Conservation (phyloP, 2,888 invertebrate genomes). For the Dynastes hyllus region DNA sequence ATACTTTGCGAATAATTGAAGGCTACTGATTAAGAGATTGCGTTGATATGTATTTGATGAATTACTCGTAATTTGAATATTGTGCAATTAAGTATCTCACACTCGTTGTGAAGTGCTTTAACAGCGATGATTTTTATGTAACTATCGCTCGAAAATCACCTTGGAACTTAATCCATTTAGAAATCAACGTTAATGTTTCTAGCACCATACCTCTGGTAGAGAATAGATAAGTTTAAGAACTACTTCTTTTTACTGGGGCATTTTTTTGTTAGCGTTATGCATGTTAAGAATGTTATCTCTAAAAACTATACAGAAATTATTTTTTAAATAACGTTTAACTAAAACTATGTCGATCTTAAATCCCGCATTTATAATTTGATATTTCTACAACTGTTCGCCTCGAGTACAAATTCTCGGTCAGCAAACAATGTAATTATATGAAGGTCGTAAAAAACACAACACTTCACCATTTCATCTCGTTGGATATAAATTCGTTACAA, state of each 20-base stretch:
- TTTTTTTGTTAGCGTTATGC: background rate
- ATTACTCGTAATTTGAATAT: slow-evolving; percentile 1
- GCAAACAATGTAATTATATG: slow-evolving; percentile 19
- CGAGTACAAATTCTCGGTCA: slow-evolving; percentile 3
- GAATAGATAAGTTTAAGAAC: too few relatives aligned
- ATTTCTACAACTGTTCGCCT: slow-evolving; percentile 14
- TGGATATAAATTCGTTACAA: slow-evolving; percentile 16
- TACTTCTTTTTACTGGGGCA: too few relatives aligned
- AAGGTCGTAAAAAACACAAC: slow-evolving; percentile 33
- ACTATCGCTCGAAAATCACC: slow-evolving; percentile 3
- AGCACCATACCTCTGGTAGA: too few relatives aligned
- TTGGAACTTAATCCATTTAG: background rate
- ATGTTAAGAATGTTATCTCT: background rate
- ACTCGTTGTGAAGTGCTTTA: background rate
- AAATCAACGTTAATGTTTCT: background rate
- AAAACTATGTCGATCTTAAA: background rate
- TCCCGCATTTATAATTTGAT: background rate
- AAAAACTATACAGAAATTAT: background rate
- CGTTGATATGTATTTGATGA: background rate
- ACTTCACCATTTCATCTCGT: slow-evolving; percentile 12
- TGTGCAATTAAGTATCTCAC: background rate
- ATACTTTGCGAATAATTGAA: background rate
- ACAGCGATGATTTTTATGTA: slow-evolving; percentile 21
- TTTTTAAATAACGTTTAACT: background rate
- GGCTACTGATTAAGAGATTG: background rate